Percentiles rank a stretch among this genome's conserved stretches.
These are phyloP conservation scores for Leptestheria dahalacensis DNA, from an alignment of 1,140 invertebrate species.

Conservation along the genomic window DNA sequence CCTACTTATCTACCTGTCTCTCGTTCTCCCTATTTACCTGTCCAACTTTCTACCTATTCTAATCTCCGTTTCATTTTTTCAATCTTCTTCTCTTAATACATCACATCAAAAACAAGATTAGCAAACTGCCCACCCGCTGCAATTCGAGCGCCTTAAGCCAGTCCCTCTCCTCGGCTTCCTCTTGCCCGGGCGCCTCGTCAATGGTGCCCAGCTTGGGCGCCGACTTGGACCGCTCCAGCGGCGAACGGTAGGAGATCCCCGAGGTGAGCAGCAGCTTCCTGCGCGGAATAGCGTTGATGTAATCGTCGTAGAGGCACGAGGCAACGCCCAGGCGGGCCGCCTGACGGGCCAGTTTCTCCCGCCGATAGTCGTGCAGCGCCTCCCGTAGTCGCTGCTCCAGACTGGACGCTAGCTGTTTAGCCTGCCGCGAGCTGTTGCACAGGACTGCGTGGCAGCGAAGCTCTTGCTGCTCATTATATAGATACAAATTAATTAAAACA, in stretches of 20 bases:
- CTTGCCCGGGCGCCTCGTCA: conserved; percentile 43
- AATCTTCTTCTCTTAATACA: too few relatives aligned
- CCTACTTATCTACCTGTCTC: too few relatives aligned
- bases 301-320: conserved; percentile 67
- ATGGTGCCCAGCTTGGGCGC: conserved; percentile 88
- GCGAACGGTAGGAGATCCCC: conserved; percentile 71
- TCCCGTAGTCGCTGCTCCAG: conserved; percentile 51
- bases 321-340: conserved; percentile 80
- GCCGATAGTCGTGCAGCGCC: conserved; percentile 83
- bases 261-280: conserved; percentile 63
- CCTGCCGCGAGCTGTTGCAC: conserved; percentile 59
- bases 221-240: conserved; percentile 81
- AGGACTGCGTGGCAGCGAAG: conserved; percentile 93
- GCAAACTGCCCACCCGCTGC: neutral
- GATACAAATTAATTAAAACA: neutral
- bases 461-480: conserved; percentile 82
- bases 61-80: too few relatives aligned
- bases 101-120: too few relatives aligned
- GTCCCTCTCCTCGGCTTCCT: neutral
- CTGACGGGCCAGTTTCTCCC: conserved; percentile 82
- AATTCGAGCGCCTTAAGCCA: neutral
- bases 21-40: too few relatives aligned
- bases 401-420: conserved; percentile 57
- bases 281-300: conserved; percentile 48
- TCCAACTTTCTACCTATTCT: too few relatives aligned